A percentile compares a stretch with the other conserved stretches of the same genome.
phyloP scores from a whole-genome alignment of 2,797 vertebrate species.

The Sphenopsis melanotis region DNA sequence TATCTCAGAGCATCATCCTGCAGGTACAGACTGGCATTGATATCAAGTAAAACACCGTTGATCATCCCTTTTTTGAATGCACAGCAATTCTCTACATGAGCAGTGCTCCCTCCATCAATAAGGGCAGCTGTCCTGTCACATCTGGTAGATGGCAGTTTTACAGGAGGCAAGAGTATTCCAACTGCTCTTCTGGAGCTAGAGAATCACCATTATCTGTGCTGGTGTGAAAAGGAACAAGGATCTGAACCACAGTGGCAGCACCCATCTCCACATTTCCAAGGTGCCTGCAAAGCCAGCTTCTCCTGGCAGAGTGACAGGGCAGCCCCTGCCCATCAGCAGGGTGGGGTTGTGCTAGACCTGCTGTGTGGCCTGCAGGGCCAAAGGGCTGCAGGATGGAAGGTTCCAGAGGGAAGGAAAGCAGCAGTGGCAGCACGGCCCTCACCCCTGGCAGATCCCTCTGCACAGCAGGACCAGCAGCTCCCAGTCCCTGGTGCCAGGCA shows the following conservation, averaged over 20 bases:
- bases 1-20: background rate
- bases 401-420: background rate
- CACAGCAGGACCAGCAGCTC: background rate
- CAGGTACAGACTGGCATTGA: background rate
- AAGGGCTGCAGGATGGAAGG: too few species aligned
- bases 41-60: background rate
- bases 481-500: background rate
- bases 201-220: background rate
- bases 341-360: background rate
- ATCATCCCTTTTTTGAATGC: background rate
- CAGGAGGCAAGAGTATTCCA: background rate
- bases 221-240: background rate
- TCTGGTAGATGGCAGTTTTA: background rate
- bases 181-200: fast-evolving
- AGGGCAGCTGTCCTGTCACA: background rate
- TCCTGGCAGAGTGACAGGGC: background rate
- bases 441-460: background rate
- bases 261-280: background rate
- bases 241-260: background rate
- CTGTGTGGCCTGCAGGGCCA: fast-evolving
- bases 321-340: too few species aligned
- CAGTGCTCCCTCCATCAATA: fast-evolving
- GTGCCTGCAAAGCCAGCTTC: background rate
- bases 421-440: background rate
- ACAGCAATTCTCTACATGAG: fast-evolving